A percentile compares a stretch with the other conserved stretches of the same genome.
Conservation (phyloP, 2,113 vertebrate genomes). For the Thinocorus orbignyianus region DNA sequence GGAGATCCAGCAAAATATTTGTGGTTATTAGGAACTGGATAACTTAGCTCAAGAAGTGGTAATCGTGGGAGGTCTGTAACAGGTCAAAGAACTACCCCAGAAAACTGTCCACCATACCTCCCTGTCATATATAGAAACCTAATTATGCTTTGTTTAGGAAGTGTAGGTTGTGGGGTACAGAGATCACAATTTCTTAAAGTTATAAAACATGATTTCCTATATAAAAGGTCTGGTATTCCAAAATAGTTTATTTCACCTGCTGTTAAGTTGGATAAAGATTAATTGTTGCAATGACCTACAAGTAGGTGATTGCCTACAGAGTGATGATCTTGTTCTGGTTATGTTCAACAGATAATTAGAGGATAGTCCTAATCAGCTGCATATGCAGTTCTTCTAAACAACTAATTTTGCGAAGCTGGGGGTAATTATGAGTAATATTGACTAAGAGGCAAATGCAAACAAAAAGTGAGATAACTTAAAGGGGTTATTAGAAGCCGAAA, state of each 20-base stretch:
- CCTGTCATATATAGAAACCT: not conserved
- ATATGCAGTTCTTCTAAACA: not conserved
- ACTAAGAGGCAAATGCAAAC: not conserved
- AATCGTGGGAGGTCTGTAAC: not conserved
- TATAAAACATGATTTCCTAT: not conserved
- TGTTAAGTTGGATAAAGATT: not conserved
- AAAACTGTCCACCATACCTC: not conserved
- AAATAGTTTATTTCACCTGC: not conserved
- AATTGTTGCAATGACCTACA: not conserved
- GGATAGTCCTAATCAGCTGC: not conserved
- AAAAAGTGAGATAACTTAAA: not conserved
- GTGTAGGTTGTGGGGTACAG: not conserved
- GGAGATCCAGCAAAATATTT: not conserved
- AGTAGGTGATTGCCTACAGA: not conserved
- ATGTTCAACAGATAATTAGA: not conserved
- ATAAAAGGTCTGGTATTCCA: not conserved
- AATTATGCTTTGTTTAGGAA: not conserved
- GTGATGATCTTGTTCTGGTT: not conserved
- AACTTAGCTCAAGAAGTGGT: not conserved
- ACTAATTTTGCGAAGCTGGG: not conserved
- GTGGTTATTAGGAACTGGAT: not conserved
- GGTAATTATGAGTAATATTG: not conserved
- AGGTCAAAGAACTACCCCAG: not conserved
- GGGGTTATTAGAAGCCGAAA: not conserved
- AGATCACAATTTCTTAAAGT: not conserved